Percentiles rank a stretch among this genome's conserved stretches.
These are phyloP conservation scores for Scaptodrosophila latifasciaeformis DNA, from an alignment of 2,888 invertebrate genomes.

Conservation along the genomic window DNA sequence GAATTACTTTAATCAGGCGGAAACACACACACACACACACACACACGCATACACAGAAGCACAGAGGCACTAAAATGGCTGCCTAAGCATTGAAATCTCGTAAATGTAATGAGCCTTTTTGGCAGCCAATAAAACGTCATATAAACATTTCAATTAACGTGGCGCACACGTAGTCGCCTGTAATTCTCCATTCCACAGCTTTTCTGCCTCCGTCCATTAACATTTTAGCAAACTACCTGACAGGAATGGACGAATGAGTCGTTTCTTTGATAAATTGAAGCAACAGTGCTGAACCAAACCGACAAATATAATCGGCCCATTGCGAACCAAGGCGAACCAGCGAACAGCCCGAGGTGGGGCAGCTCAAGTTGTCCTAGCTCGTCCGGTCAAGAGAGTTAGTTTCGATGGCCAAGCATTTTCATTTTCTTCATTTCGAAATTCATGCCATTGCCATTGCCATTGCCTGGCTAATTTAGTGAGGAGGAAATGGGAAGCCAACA, in stretches of 20 bases:
- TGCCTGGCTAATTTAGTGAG: conserved; percentile 65
- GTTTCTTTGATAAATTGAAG: conserved; percentile 63
- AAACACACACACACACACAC: conserved; percentile 12
- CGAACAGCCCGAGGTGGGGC: conserved; percentile 14
- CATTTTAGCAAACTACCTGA: too few relatives aligned
- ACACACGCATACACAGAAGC: neutral
- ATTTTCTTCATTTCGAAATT: conserved; percentile 35
- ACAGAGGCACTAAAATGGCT: too few relatives aligned
- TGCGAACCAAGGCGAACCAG: too few relatives aligned
- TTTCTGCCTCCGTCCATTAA: neutral
- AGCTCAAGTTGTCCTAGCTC: too few relatives aligned
- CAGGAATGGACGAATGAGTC: conserved; percentile 56
- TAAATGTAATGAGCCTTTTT: conserved; percentile 64
- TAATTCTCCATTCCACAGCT: conserved; percentile 3
- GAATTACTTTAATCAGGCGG: conserved; percentile 56
- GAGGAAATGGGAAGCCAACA: conserved; percentile 54
- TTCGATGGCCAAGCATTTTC: neutral
- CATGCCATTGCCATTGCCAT: conserved; percentile 66
- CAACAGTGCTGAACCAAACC: conserved; percentile 36
- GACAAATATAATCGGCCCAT: conserved; percentile 33
- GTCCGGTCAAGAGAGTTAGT: conserved; percentile 14
- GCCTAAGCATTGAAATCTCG: conserved; percentile 47
- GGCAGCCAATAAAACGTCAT: conserved; percentile 66
- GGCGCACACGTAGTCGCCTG: conserved; percentile 53
- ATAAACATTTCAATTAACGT: conserved; percentile 67